Evolutionary conservation across 2,797 vertebrate genomes (phyloP).

Genomic region (Odontamblyopus rebecca): DNA sequence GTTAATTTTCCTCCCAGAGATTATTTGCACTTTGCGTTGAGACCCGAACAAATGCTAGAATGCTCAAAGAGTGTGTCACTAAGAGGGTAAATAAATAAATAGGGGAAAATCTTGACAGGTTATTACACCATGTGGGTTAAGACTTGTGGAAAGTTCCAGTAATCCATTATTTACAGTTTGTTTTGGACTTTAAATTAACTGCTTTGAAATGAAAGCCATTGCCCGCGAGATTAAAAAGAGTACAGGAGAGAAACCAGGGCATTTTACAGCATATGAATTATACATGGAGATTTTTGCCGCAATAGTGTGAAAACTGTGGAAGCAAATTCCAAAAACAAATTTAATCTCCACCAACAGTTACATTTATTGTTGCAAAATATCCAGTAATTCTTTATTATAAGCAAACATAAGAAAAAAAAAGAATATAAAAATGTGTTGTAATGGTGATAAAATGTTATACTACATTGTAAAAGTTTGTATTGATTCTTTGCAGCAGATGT

Average conservation of each 20-base stretch:
- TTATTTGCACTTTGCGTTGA: slow-evolving; percentile 68
- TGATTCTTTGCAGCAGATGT: no score
- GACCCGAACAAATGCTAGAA: slow-evolving; percentile 70
- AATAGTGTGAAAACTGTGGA: slow-evolving; percentile 10
- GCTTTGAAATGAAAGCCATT: slow-evolving; percentile 76
- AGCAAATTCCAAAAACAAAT: slow-evolving; percentile 19
- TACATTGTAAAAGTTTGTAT: no score
- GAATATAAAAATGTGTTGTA: not conserved
- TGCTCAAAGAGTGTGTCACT: slow-evolving; percentile 58
- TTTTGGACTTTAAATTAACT: slow-evolving; percentile 78
- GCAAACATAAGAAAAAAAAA: slow-evolving; percentile 10
- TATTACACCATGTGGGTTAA: slow-evolving; percentile 82
- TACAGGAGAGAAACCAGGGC: slow-evolving; percentile 63
- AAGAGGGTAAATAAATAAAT: slow-evolving; percentile 74
- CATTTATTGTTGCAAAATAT: slow-evolving; percentile 11
- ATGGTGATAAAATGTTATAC: not conserved
- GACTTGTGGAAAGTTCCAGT: slow-evolving; percentile 75
- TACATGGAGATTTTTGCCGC: slow-evolving; percentile 53
- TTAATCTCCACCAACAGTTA: slow-evolving; percentile 7
- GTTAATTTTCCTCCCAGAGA: slow-evolving; percentile 67
- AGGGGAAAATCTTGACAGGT: slow-evolving; percentile 76
- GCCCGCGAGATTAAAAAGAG: slow-evolving; percentile 76
- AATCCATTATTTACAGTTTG: slow-evolving; percentile 86
- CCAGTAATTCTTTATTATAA: slow-evolving; percentile 12
- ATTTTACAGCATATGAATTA: slow-evolving; percentile 74